Conservation (phyloP, 2,888 invertebrate genomes). For the Tenthredo distinguenda region DNA sequence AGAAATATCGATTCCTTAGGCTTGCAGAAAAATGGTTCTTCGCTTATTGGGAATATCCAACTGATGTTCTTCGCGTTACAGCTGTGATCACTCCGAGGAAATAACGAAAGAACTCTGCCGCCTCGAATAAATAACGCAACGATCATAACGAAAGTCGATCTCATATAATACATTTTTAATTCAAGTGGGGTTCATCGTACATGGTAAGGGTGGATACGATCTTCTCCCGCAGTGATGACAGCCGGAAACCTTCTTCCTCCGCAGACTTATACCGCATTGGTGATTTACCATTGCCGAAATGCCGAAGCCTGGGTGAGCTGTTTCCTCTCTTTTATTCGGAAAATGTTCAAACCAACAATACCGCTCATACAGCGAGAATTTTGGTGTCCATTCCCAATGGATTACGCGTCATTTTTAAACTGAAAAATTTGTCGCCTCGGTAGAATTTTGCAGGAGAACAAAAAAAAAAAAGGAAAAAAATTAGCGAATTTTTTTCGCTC, state of each 20-base stretch:
- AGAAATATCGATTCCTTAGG: background rate
- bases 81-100: slow-evolving; percentile 33
- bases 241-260: slow-evolving; percentile 20
- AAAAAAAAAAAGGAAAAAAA: background rate
- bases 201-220: slow-evolving; percentile 28
- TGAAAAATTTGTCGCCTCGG: background rate
- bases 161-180: slow-evolving; percentile 39
- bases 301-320: background rate
- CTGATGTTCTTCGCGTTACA: background rate
- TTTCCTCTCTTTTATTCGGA: background rate
- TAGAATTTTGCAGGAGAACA: background rate
- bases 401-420: background rate
- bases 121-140: slow-evolving; percentile 14
- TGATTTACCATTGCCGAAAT: slow-evolving; percentile 5
- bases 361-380: background rate
- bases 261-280: slow-evolving; percentile 29
- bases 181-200: slow-evolving; percentile 14
- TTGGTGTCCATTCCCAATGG: background rate
- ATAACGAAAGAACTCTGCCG: background rate
- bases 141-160: slow-evolving; percentile 30
- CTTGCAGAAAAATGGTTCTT: background rate
- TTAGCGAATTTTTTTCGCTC: slow-evolving; percentile 6
- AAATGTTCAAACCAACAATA: slow-evolving; percentile 7
- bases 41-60: slow-evolving; percentile 16
- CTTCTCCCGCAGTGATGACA: background rate